Conservation (phyloP, 1,140 invertebrate species). For the Hyles euphorbiae region DNA sequence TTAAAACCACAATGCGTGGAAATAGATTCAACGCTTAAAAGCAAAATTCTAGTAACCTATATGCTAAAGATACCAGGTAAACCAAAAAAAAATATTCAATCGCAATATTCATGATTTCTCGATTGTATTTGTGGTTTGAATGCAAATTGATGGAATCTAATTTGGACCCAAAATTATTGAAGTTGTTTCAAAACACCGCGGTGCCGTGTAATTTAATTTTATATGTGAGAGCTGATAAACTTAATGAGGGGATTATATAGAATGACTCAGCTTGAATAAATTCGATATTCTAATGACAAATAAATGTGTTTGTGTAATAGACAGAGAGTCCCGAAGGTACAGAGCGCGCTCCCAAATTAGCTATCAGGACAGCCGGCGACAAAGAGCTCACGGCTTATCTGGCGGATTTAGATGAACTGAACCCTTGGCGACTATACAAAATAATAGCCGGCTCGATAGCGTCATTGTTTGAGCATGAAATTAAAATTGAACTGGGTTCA, state of each 20-base stretch:
- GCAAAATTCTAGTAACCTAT: background rate
- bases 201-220: constrained; percentile 42
- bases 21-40: background rate
- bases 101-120: constrained; percentile 28
- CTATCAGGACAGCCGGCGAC: constrained; percentile 54
- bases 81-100: constrained; percentile 27
- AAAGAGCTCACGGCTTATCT: constrained; percentile 66
- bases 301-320: constrained; percentile 41
- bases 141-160: constrained; percentile 38
- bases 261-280: constrained; percentile 31
- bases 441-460: constrained; percentile 72
- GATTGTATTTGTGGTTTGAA: constrained; percentile 36
- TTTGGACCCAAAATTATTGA: constrained; percentile 39
- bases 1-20: background rate
- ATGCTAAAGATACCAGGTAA: constrained; percentile 14
- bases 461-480: constrained; percentile 75
- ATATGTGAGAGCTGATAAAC: constrained; percentile 45
- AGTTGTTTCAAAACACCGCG: constrained; percentile 27
- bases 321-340: constrained; percentile 29
- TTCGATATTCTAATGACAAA: constrained; percentile 53
- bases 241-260: constrained; percentile 32
- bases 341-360: constrained; percentile 55
- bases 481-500: constrained; percentile 74
- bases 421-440: constrained; percentile 65
- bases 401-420: constrained; percentile 69